phyloP scores from a whole-genome alignment of 1,140 invertebrate genomes.

The Penaeus indicus region DNA sequence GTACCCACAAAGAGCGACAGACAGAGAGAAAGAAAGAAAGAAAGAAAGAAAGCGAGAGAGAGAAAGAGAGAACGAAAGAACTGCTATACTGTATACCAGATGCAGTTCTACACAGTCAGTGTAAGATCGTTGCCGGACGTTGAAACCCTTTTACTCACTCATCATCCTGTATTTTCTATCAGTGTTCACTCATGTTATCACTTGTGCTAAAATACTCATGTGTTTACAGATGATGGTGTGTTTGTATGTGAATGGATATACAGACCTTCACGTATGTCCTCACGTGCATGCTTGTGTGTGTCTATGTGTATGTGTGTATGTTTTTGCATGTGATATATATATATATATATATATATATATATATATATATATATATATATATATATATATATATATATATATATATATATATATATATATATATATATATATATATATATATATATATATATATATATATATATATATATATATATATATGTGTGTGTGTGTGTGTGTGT shows the following conservation, averaged over 20 bases:
- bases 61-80: no score
- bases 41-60: no score
- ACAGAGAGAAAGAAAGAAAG: no score
- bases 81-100: no score
- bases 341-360: conserved; percentile 26
- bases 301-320: neutral
- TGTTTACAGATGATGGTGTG: neutral
- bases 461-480: neutral
- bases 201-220: no score
- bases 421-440: neutral
- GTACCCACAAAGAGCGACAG: no score
- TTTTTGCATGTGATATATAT: neutral
- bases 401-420: neutral
- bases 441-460: neutral
- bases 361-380: conserved; percentile 2
- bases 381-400: neutral
- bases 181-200: no score
- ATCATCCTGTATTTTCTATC: no score
- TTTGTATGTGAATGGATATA: neutral
- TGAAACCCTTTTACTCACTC: no score
- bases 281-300: neutral
- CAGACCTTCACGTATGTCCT: neutral
- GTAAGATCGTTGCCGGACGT: no score
- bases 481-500: neutral
- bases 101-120: no score